phyloP scores from a whole-genome alignment of 2,888 invertebrate species.

The Rhamnusium bicolor region DNA sequence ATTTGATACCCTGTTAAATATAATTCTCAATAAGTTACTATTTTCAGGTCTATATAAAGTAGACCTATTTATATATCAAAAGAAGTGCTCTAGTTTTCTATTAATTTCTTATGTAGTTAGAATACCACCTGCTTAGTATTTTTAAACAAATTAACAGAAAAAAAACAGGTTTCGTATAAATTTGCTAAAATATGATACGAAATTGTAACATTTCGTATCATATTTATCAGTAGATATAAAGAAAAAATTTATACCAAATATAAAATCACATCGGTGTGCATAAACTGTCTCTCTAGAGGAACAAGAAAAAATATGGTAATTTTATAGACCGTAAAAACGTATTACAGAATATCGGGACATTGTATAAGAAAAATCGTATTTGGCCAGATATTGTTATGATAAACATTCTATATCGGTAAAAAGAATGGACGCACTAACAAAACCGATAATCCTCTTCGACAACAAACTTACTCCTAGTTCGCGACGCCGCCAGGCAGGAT shows the following conservation, averaged over 20 bases:
- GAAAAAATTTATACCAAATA: not conserved
- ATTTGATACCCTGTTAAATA: too few species aligned
- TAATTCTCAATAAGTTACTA: too few species aligned
- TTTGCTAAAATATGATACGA: too few species aligned
- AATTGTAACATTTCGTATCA: too few species aligned
- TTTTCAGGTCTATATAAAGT: too few species aligned
- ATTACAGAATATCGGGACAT: not conserved
- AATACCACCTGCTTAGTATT: too few species aligned
- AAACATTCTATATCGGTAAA: not conserved
- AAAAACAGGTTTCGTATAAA: too few species aligned
- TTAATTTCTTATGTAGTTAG: too few species aligned
- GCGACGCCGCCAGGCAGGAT: slow-evolving; percentile 97
- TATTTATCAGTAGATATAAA: too few species aligned
- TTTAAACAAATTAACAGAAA: too few species aligned
- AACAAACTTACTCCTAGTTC: slow-evolving; percentile 87
- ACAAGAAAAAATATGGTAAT: not conserved
- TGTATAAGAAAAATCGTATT: not conserved
- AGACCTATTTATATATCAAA: too few species aligned
- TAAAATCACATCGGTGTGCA: not conserved
- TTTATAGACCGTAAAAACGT: not conserved
- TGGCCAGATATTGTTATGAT: not conserved
- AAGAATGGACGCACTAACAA: not conserved
- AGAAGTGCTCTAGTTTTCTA: too few species aligned
- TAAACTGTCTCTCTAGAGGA: not conserved
- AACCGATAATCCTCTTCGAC: not conserved